These are phyloP conservation scores for Rhea pennata DNA, from an alignment of 2,113 vertebrate genomes.

Conservation along the genomic window DNA sequence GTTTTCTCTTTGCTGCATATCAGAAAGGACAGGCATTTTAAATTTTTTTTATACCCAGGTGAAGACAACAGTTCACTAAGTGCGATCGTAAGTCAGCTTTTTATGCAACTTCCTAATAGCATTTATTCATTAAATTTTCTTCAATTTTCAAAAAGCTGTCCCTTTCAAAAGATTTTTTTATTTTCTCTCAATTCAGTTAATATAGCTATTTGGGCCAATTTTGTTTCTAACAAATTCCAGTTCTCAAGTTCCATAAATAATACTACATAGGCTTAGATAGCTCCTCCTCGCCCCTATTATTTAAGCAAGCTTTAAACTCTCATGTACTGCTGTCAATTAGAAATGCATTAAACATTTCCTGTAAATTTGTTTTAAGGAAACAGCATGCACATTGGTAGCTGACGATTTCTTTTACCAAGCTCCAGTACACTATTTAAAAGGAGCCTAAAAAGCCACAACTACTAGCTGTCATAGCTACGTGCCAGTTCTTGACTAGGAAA, in stretches of 20 bases:
- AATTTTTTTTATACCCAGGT: conserved; percentile 29
- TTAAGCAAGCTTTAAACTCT: conserved; percentile 47
- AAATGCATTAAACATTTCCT: conserved; percentile 48
- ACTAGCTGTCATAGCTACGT: neutral
- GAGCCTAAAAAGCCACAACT: conserved; percentile 10
- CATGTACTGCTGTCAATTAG: conserved; percentile 4
- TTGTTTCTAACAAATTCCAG: conserved; percentile 25
- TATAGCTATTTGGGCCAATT: neutral
- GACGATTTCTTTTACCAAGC: conserved; percentile 15
- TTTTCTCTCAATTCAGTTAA: conserved; percentile 27
- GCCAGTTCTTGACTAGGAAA: conserved; percentile 8
- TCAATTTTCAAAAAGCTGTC: neutral
- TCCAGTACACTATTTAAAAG: neutral
- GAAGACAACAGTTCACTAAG: neutral
- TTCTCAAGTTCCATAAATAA: neutral
- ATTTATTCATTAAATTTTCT: neutral
- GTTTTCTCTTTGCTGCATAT: neutral
- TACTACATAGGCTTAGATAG: conserved; percentile 32
- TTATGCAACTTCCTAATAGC: neutral
- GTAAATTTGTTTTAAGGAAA: conserved; percentile 43
- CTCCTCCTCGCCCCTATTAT: neutral
- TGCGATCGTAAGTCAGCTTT: conserved; percentile 19
- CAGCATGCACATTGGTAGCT: conserved; percentile 20
- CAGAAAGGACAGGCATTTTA: conserved; percentile 2
- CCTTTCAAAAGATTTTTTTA: conserved; percentile 38